Conservation (phyloP, 2,113 vertebrate genomes). For the Channa maculata region DNA sequence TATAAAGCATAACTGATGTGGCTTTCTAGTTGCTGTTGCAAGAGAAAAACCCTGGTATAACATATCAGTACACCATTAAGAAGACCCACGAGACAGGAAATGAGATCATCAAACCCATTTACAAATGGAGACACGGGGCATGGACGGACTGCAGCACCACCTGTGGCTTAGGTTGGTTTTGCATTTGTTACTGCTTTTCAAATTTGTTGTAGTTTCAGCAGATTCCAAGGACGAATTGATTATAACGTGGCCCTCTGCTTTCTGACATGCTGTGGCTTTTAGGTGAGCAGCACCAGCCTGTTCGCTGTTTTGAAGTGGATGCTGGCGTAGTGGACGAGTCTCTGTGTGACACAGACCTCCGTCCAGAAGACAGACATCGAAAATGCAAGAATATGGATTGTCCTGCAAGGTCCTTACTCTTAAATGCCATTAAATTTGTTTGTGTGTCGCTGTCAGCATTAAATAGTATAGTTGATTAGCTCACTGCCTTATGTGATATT, state of each 20-base stretch:
- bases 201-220: too few relatives aligned
- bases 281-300: slow-evolving; percentile 89
- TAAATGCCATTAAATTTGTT: neutral
- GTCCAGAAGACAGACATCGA: slow-evolving; percentile 86
- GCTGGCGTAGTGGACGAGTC: slow-evolving; percentile 87
- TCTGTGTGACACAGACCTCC: slow-evolving; percentile 87
- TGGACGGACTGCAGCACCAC: slow-evolving; percentile 95
- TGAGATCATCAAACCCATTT: slow-evolving; percentile 86
- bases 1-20: slow-evolving; percentile 3
- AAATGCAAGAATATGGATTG: slow-evolving; percentile 92
- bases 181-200: neutral
- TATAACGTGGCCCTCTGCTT: neutral
- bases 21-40: slow-evolving; percentile 91
- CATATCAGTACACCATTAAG: slow-evolving; percentile 91
- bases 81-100: slow-evolving; percentile 87
- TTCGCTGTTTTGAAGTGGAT: slow-evolving; percentile 87
- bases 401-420: slow-evolving; percentile 86
- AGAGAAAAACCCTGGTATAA: slow-evolving; percentile 92
- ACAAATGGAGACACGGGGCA: slow-evolving; percentile 90
- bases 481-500: neutral
- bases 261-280: slow-evolving; percentile 4
- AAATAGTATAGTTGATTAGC: too few relatives aligned
- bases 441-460: neutral
- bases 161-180: slow-evolving; percentile 88
- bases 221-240: neutral